Conservation (phyloP, 2,113 vertebrate species). For the Pterocles gutturalis region DNA sequence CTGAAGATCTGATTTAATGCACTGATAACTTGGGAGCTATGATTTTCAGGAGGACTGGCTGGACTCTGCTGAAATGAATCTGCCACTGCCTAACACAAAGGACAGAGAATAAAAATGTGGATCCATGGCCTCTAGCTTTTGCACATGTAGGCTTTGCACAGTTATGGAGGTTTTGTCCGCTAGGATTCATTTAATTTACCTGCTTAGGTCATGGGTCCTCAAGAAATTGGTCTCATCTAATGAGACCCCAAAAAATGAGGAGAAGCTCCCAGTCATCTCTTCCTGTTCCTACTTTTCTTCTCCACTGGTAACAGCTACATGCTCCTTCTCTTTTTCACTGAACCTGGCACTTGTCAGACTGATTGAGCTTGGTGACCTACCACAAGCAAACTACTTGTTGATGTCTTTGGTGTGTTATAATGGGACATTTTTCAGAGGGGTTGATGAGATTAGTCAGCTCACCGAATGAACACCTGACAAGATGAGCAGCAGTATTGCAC, state of each 20-base stretch:
- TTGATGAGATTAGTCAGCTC: not conserved
- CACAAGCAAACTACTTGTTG: not conserved
- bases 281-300: not conserved
- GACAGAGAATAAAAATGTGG: not conserved
- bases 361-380: not conserved
- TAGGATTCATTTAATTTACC: not conserved
- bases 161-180: not conserved
- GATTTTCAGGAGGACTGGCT: not conserved
- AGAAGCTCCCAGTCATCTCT: not conserved
- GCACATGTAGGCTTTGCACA: not conserved
- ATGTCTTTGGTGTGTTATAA: not conserved
- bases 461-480: not conserved
- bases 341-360: not conserved
- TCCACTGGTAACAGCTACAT: not conserved
- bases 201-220: not conserved
- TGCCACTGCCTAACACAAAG: not conserved
- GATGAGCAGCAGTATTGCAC: not conserved
- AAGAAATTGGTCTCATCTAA: not conserved
- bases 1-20: not conserved
- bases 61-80: not conserved
- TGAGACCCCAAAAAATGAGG: fast-evolving
- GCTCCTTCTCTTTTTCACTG: fast-evolving
- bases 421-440: not conserved
- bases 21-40: not conserved
- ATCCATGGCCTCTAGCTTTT: not conserved